Base-by-base conservation (phyloP, 1,140 invertebrate species). In the Pygmarrhopalites habei region DNA sequence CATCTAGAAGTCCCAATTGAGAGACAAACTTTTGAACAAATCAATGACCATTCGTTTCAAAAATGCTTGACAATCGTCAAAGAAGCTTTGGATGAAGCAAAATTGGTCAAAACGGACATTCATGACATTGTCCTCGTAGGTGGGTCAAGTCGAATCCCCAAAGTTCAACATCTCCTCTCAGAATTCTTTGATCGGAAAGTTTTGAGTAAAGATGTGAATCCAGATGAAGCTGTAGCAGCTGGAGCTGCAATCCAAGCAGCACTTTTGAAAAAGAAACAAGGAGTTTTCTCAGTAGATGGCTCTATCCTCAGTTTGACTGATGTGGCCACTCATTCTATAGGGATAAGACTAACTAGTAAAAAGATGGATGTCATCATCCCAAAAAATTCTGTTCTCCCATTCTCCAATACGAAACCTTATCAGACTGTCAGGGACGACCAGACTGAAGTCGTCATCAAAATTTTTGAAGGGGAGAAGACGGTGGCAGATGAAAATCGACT, bases 181-280 rank as follows among this genome's bases (percentile, higher is more conserved):
- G 29, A 46, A 4, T 47, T 28, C 30, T 67, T 67, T 46, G 26
- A 46, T 28, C 52, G 58, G 14, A 67, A 67, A 39, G 49, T 19
- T 10, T 44, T 64, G 0, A 56, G 32, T 26, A 77, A 78, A 63
- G 61, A 58, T 7, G 74, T 76, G 46, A 75, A 77, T 61, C 80
- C 79, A n/a, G 81, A 82, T 71, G 80, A 82, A 69, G 80, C 80
- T 52, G 80, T 82, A 4, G 80, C 81, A 23, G 80, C 80, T 73
- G 80, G 80, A 58, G 79, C 79, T 60, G 77, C 75, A 61, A 79
- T 82, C 32, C 81, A 82, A 25, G 82, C 83, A 15, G 81, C 76
- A 81, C 65, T 83, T 83, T 69, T 82, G 82, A 25, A 83, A 81
- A 78, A 83, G 56, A 81, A 82, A 72, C 81, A 81, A 64, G 71